phyloP scores from a whole-genome alignment of 2,113 vertebrate genomes.

The Zootoca vivipara region DNA sequence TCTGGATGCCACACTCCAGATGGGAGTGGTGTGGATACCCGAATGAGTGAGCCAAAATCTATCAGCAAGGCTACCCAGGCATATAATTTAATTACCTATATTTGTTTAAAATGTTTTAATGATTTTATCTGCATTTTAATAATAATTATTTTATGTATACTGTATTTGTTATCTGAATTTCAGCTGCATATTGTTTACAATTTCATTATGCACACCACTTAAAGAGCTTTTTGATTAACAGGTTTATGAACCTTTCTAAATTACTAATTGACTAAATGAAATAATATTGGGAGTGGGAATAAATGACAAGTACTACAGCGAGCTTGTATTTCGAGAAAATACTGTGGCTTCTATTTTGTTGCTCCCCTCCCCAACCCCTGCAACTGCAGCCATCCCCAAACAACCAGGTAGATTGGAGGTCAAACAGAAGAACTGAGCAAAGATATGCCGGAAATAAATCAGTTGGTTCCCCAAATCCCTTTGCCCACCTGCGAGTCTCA shows the following conservation, averaged over 20 bases:
- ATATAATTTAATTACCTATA: too few relatives aligned
- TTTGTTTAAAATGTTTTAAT: too few relatives aligned
- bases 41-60: background rate
- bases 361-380: background rate
- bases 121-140: too few relatives aligned
- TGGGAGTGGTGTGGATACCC: background rate
- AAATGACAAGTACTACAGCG: background rate
- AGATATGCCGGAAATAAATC: constrained; percentile 41
- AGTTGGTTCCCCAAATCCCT: constrained; percentile 28
- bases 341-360: background rate
- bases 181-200: too few relatives aligned
- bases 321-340: background rate
- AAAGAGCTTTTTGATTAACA: too few relatives aligned
- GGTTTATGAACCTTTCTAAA: too few relatives aligned
- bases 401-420: constrained; percentile 23
- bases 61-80: background rate
- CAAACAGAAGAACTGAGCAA: constrained; percentile 23
- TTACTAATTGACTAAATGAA: too few relatives aligned
- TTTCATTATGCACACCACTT: too few relatives aligned
- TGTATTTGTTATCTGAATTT: too few relatives aligned
- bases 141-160: too few relatives aligned
- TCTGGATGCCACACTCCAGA: background rate
- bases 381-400: background rate
- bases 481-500: constrained; percentile 44
- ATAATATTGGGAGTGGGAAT: background rate